Percentiles rank a stretch among this genome's conserved stretches.
These are phyloP conservation scores for Melanerpes aurifrons DNA, from an alignment of 2,113 vertebrate genomes.

Conservation along the genomic window DNA sequence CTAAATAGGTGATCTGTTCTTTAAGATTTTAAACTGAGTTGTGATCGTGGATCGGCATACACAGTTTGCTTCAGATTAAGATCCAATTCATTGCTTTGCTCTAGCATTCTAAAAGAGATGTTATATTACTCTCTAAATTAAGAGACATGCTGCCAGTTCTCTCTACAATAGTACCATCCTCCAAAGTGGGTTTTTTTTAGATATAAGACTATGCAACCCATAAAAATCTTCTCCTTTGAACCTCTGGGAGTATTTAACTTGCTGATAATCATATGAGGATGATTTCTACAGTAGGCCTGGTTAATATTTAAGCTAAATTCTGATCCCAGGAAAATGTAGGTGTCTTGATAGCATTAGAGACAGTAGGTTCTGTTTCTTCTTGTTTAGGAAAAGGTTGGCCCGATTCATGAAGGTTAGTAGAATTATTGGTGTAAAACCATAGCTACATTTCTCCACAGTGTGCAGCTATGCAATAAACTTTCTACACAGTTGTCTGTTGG, in stretches of 20 bases:
- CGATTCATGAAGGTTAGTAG: background rate
- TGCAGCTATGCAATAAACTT: background rate
- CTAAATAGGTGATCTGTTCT: background rate
- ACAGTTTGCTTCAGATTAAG: background rate
- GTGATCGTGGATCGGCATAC: background rate
- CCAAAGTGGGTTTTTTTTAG: background rate
- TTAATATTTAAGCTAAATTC: background rate
- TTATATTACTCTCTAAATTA: background rate
- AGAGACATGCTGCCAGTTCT: background rate
- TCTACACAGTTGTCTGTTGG: background rate
- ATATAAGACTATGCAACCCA: fast-evolving
- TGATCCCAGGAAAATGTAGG: background rate
- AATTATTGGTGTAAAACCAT: background rate
- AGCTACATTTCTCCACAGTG: background rate
- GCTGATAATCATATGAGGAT: background rate
- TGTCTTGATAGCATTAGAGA: background rate
- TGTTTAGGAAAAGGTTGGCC: background rate
- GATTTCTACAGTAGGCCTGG: background rate
- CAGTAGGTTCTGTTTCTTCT: background rate
- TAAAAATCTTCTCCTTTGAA: background rate
- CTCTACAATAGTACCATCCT: background rate
- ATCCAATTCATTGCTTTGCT: background rate
- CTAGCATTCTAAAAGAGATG: background rate
- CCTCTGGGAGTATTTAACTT: background rate
- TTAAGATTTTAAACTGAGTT: background rate